phyloP scores from a whole-genome alignment of 2,888 invertebrate species.

The Galerucella nymphaeae region DNA sequence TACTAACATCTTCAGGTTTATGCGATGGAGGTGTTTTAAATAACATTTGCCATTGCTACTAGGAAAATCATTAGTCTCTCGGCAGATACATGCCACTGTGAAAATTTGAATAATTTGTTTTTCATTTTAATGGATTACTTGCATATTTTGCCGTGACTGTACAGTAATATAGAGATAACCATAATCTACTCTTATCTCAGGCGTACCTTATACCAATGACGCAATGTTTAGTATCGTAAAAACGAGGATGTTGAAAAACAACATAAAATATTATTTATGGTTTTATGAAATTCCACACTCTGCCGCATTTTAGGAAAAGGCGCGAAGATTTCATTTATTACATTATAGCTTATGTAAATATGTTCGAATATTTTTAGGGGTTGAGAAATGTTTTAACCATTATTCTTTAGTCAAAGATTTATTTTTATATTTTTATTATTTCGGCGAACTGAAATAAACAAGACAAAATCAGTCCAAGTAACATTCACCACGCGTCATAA shows the following conservation, averaged over 20 bases:
- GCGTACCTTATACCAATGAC: constrained; percentile 42
- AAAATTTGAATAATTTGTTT: background rate
- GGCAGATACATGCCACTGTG: no score
- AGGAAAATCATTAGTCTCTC: no score
- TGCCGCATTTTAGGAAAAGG: constrained; percentile 6
- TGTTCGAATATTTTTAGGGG: background rate
- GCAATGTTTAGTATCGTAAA: constrained; percentile 39
- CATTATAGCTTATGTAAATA: constrained; percentile 5
- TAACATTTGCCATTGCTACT: no score
- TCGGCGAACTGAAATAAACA: no score
- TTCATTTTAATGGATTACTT: background rate
- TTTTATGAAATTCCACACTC: constrained; percentile 35
- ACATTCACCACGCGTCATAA: no score
- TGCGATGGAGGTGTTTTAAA: no score
- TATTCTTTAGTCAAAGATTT: no score
- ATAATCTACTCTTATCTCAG: constrained; percentile 41
- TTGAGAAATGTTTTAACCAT: no score
- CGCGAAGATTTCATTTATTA: constrained; percentile 1
- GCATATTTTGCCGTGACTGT: constrained; percentile 41
- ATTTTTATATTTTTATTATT: no score
- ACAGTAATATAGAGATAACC: constrained; percentile 38
- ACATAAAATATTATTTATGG: constrained; percentile 39
- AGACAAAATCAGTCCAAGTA: no score
- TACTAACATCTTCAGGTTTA: no score
- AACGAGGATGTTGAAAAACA: constrained; percentile 37